These are phyloP conservation scores for Cosmopolites sordidus DNA, from an alignment of 2,888 invertebrate species.

Conservation along the genomic window DNA sequence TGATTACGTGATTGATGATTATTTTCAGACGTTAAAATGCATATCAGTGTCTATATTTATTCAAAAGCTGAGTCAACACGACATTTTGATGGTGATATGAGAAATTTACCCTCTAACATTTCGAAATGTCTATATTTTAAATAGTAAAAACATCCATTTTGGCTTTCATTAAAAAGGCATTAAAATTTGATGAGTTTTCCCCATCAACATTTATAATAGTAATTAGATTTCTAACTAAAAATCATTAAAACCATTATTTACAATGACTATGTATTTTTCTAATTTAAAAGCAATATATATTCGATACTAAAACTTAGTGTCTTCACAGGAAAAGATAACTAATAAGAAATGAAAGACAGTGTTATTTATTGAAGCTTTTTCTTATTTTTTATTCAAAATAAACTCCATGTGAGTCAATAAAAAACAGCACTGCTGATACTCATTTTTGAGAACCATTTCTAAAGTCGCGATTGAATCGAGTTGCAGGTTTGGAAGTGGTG, in stretches of 20 bases:
- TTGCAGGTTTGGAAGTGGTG: no score
- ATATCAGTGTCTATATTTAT: conserved; percentile 23
- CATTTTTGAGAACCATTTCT: no score
- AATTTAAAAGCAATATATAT: no score
- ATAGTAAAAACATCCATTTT: conserved; percentile 14
- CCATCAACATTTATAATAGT: not conserved
- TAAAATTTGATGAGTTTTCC: conserved; percentile 4
- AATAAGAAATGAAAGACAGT: no score
- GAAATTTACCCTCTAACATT: conserved; percentile 16
- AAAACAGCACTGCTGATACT: no score
- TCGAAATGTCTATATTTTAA: conserved; percentile 19
- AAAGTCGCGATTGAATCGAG: no score
- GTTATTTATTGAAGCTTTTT: no score
- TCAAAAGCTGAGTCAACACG: conserved; percentile 23
- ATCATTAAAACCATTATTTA: not conserved
- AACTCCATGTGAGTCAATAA: no score
- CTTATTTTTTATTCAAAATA: no score
- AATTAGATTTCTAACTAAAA: not conserved
- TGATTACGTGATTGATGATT: conserved; percentile 23
- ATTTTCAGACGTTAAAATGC: conserved; percentile 22
- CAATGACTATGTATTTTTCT: not conserved
- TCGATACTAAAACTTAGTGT: no score
- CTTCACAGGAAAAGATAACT: no score
- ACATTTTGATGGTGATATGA: conserved; percentile 24
- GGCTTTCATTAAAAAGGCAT: conserved; percentile 19